Base-by-base conservation (phyloP, 2,797 vertebrate genomes). In the Pangasius macronema region DNA sequence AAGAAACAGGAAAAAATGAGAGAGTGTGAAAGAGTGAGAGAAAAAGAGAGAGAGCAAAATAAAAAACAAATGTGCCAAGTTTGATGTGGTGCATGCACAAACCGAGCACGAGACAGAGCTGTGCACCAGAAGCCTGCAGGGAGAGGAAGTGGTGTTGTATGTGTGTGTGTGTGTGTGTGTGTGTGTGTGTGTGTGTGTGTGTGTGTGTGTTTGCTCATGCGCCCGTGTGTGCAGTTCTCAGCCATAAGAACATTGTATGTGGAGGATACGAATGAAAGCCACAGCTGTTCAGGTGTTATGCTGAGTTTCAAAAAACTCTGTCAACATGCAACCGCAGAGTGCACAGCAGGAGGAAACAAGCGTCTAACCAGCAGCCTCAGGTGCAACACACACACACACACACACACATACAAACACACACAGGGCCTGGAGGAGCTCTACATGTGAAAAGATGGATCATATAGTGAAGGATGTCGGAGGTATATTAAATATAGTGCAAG, bases 91-190 rank as follows among this genome's bases (percentile, higher is more conserved):
- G 70, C 76, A 63, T 55, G 49, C 83, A 88, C 27, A 67, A 79
- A 53, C 53, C 36, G 16, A 85, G 83, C 87, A 61, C 27, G 18
- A 20, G 65, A n/a, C 55, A 51, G 27, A 57, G 53, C 76, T 5
- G 36, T 87, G 84, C 86, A 88, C 87, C 86, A 88, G 86, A 90
- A 85, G 88, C 36, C 73, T 87, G 85, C 87, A 86, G 49, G 70
- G 83, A 73, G 75, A 94, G 93, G 93, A 93, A 93, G 93, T 90
- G 93, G 93, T 92, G 82, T 51, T 92, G 4, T 81, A 13, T 84
- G 90, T 85, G 85, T 88, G 39, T 85, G 82, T 75, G 67, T 72
- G 10, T 85, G 39, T 85, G 72, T 92, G 42, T 72, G 33, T 39
- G 18, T 42, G 3, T 24, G 20, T 46, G 10, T 92, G 7, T 75